Evolutionary conservation across 2,888 invertebrate genomes (phyloP), one percentile per base, ranked within the genome.

Genomic region (Eristalis pertinax): DNA sequence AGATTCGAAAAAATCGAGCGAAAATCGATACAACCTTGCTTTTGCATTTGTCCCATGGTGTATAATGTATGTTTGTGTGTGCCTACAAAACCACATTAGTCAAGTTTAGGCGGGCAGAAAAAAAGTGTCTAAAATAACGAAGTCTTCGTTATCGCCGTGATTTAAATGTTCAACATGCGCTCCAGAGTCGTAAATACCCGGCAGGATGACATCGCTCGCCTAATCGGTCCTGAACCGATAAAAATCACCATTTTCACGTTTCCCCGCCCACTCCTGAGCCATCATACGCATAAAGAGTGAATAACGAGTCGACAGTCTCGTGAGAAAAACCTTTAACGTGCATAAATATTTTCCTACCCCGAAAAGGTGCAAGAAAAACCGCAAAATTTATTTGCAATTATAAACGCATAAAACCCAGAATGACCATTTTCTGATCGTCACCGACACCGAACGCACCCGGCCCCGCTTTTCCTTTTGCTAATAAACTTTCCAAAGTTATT

Each of bases 301-400:
- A 85, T 72, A 68, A 77, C 76, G 32, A 32, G 43, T 80, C 58
- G 62, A 60, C 19, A 29, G 24, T 70, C 50, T 19, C 19, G 50
- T 19, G 50, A 19, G 38, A 69, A 35, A 70, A 29, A 75, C 13
- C n/a, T 19, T 50, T 13, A 32, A 32, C 32, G 32, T 15, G 11
- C 62, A 38, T 15, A 63, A 58, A 38, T 32, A 63, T 26, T 15
- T 19, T 43, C 22, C 22, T 24, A 38, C 63, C 15, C 67, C 24
- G 8, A 35, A 68, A 62, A 75, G 41, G 69, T 77, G 64, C 68
- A 63, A 74, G 19, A 74, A 77, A 77, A 85, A 68, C 63, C 22
- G 22, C 35, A 62, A 72, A 86, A 83, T 86, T 86, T 83, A 83
- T 83, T 83, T 70, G 78, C 86, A 86, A 86, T 86, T 86, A 86